Evolutionary conservation across 1,140 invertebrate species (phyloP), one percentile per base, ranked within the genome.

Genomic region (Brachionus angularis): DNA sequence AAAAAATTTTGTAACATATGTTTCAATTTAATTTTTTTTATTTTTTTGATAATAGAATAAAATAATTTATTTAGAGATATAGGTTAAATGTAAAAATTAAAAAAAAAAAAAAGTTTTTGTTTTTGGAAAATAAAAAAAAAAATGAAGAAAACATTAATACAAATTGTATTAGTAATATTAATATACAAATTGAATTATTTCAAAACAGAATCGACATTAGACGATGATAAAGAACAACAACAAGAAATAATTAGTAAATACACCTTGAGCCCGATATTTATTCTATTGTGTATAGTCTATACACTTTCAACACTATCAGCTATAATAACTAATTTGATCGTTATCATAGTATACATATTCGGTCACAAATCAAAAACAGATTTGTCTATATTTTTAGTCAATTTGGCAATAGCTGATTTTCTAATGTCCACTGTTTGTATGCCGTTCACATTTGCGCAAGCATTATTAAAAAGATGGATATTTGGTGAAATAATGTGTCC

Each of bases 381-480:
- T 12, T 23, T 67, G 42, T 67, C 62, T 14, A 33, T 67, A 34
- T 67, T 67, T 67, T 23, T 67, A 8, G 23, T 67, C 27, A 67
- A 67, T 31, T 47, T 67, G 31, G 62, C 62, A 25, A 34, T 67
- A 14, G 62, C 62, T 12, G 62, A 67, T 36, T 67, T 67, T 67
- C 27, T 67, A n/a, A 67, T 67, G 62, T 67, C 62, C 14, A 47
- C 62, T 46, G 39, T 67, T 67, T 67, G 62, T 33, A 67, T 67
- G 62, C 62, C 62, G 42, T 67, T 67, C 18, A 67, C 62, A 12
- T 67, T 67, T 14, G 62, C 62, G 12, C 62, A 67, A 34, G 62
- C 62, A 14, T 36, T 67, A 33, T 27, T 67, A 8, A 67, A 67
- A 29, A 67, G 47, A 50, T 67, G 62, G 62, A 67, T 67, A 34